Base-by-base conservation (phyloP, 2,888 invertebrate species). In the Danaus chrysippus region DNA sequence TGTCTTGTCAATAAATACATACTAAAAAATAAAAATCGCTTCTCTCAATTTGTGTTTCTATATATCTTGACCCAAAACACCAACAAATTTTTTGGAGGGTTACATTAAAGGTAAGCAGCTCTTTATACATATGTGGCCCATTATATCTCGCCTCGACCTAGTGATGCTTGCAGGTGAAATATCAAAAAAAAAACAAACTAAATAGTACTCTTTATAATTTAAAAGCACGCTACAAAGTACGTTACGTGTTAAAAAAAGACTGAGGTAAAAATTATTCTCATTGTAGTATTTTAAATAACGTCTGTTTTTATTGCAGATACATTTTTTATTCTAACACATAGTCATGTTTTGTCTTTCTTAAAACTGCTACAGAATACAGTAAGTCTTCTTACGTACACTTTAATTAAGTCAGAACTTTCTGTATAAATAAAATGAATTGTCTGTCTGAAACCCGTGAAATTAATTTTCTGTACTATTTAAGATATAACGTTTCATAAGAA, bases 61-160 rank as follows among this genome's bases (percentile, higher is more conserved):
- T 49, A 17, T 49, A 49, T 49, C 49, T 49, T 49, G 49, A 49
- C 49, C 49, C 49, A 49, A 49, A 49, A 49, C 49, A 49, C 49
- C 49, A 49, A 17, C 49, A 56, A 46, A 44, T n/a, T 42, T 19
- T 60, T 58, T 54, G 44, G 60, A 63, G 42, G 49, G 59, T 41
- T 54, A 59, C 63, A 63, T 63, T 63, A 63, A 55, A 63, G 54
- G 60, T 57, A 63, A 60, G 63, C 57, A 63, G 57, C 63, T 58
- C 59, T 63, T 63, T n/a, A n/a, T n/a, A n/a, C 56, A 59, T 46
- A 58, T 43, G 56, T 60, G 57, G 54, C 63, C 58, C 54, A 58
- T 60, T 54, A 60, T 56, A 53, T 61, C 56, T 63, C 57, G 60
- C 63, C 59, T 49, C 63, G 63, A 63, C 63, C 63, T 59, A 63